Evolutionary conservation across 2,113 vertebrate species (phyloP), one percentile per base, ranked within the genome.

Genomic region (Mormyrus lacerda): DNA sequence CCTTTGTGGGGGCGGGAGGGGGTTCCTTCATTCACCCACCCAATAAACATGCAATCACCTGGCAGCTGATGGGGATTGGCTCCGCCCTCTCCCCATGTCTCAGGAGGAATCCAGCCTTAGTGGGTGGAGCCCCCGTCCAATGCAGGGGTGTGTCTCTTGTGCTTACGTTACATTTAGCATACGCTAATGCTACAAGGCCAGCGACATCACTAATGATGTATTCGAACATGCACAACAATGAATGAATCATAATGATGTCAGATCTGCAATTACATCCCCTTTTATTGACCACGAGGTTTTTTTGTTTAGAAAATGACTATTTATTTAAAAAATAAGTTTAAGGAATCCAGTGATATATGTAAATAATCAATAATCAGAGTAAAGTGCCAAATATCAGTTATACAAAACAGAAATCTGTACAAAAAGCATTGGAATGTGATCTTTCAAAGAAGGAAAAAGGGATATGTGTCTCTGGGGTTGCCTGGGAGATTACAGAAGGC

Each of bases 301-400:
- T 95, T 96, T 95, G 97, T 97, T 97, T 97, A 96, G 96, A 97
- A 97, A 98, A 98, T 96, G 96, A 97, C 96, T 95, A 97, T 97
- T 98, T 96, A 97, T 97, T 98, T 97, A 95, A 95, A 97, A 95
- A 97, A 97, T 96, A 96, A 94, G 96, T 96, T 97, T 95, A 94
- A 92, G 94, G 96, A 95, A 97, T 99, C 97, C 97, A 99, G 98
- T 99, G 98, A 97, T 98, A 98, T 96, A 98, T 98, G 97, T 96
- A 96, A 97, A 96, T 97, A 97, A 97, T 95, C 95, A 97, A 97
- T 96, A 96, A 97, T 97, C 96, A 97, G 96, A 96, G 95, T 98
- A 99, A 99, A 99, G 98, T 99, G 98, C 98, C 98, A 98, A 97
- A 97, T 97, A 97, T 97, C 95, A 96, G 90, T 95, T 93, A 93